Conservation (phyloP, 2,797 vertebrate genomes). For the Cuculus canorus region DNA sequence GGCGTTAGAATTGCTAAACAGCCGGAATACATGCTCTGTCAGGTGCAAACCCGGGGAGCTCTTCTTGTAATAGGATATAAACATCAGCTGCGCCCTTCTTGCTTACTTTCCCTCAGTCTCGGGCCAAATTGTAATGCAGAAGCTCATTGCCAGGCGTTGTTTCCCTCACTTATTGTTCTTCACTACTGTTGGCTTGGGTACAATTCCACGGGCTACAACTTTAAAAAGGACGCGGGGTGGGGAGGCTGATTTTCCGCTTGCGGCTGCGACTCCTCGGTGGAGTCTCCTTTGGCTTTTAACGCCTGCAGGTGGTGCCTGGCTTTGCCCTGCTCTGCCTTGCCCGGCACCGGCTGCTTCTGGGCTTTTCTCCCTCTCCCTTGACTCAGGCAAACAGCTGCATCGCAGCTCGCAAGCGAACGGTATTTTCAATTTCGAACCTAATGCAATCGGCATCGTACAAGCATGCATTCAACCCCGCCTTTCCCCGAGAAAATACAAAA, state of each 20-base stretch:
- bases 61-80: not conserved
- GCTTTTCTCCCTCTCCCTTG: not conserved
- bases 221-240: not conserved
- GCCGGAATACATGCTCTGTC: fast-evolving
- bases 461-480: not conserved
- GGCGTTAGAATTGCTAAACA: not conserved
- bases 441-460: not conserved
- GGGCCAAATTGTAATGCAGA: not conserved
- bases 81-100: not conserved
- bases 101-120: not conserved
- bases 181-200: not conserved
- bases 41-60: not conserved
- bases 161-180: not conserved
- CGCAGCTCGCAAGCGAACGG: not conserved
- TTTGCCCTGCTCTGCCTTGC: no score
- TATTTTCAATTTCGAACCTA: not conserved
- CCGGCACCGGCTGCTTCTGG: no score
- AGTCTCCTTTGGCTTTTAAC: not conserved
- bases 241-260: not conserved
- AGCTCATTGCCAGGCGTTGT: not conserved
- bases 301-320: not conserved
- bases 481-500: not conserved
- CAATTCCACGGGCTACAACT: not conserved
- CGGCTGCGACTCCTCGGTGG: not conserved
- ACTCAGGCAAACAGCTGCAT: not conserved